These are phyloP conservation scores for Periparus ater DNA, from an alignment of 2,797 vertebrate species.

Conservation along the genomic window DNA sequence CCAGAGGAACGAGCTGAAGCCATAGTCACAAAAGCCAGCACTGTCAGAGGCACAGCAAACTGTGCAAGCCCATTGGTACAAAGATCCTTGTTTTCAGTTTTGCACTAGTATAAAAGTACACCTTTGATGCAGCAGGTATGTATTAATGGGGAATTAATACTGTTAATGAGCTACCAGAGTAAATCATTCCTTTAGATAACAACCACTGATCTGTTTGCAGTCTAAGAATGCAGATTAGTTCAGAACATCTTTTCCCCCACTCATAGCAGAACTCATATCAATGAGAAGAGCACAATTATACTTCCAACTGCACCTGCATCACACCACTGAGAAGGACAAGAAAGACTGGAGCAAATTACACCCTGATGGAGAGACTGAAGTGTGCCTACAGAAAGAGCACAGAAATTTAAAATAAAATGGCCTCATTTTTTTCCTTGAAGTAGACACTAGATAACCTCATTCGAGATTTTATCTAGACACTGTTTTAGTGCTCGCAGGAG, in stretches of 20 bases:
- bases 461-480: neutral
- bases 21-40: neutral
- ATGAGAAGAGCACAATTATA: neutral
- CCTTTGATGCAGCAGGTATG: neutral
- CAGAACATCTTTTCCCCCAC: neutral
- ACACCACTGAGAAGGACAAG: neutral
- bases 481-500: neutral
- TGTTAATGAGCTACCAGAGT: slow-evolving; percentile 39
- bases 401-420: neutral
- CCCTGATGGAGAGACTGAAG: neutral
- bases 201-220: neutral
- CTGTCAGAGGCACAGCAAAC: neutral
- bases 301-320: neutral
- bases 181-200: neutral
- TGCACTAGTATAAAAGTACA: neutral
- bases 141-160: slow-evolving; percentile 23
- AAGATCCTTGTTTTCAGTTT: neutral
- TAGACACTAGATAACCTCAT: neutral
- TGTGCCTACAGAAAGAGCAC: neutral
- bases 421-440: neutral
- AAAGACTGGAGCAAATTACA: neutral
- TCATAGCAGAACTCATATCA: neutral
- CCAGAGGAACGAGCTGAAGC: neutral
- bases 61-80: neutral
- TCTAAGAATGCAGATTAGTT: neutral